Evolutionary conservation across 37 sponge, comb jelly and placozoan genomes (phyloP), one percentile per base, ranked within the genome.

Genomic region (Haliclona indistincta): DNA sequence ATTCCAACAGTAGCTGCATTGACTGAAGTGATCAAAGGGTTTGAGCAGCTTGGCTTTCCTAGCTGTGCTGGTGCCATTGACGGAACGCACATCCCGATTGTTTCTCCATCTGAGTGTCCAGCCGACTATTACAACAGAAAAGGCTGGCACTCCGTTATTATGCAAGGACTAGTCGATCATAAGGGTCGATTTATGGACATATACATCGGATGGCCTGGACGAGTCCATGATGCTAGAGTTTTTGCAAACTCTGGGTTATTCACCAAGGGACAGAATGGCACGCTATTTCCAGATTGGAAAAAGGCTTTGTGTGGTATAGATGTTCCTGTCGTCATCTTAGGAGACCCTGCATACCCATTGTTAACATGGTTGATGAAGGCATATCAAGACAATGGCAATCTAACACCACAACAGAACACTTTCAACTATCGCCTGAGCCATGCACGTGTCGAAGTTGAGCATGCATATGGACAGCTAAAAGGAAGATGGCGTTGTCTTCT

Each of bases 301-400:
- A 23, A 23, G 34, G n/a, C 29, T 22, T 56, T 74, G 11, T 8
- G 20, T 38, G 44, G 35, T 32, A 36, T 4, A 29, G 45, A 53
- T 56, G 66, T 80, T 42, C 80, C 80, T 11, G 19, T 80, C 10
- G 34, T 80, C 26, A 33, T 80, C 19, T 47, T 80, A 17, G 80
- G 80, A 26, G 80, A 80, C 40, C 71, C 80, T 42, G 80, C 80
- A 26, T 80, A 80, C 34, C 80, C 80, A 39, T 63, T 80, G 1
- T 38, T 70, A 11, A 70, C 75, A 56, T 82, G 83, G 83, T 40
- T 82, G 49, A 74, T 74, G 75, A 82, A 82, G 49, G 41, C 83
- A 42, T 74, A 54, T 47, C 52, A 33, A 25, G 53, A 81, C 42
- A 45, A 60, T 11, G 67, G 65, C 6, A n/a, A 19, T 11, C 41